Evolutionary conservation across 2,888 invertebrate genomes (phyloP), one percentile per base, ranked within the genome.

Genomic region (Adelognathus sp.): DNA sequence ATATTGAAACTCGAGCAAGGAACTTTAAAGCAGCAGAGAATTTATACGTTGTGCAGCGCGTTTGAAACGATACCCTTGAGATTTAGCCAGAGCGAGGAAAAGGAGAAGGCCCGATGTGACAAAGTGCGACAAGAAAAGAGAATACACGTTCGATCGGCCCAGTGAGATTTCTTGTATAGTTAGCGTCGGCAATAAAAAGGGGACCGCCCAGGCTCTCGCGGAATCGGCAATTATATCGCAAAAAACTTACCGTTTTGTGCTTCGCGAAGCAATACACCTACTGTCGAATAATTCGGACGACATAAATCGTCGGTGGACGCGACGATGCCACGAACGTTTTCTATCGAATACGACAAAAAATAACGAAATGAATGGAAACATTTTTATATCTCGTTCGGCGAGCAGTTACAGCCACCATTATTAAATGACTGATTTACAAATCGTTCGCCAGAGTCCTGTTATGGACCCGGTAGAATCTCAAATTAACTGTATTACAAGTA

Each of bases 201-300:
- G 83, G 86, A 85, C 86, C 86, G 85, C 85, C 84, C 83, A 82
- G 81, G 79, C 81, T 72, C 81, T 84, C 82, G 79, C 80, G 81
- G 88, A 87, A 87, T 87, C 82, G 83, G 83, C 87, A 87, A 87
- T 87, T 87, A 87, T 86, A 86, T 86, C 83, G 83, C 86, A 85
- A 87, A 87, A 87, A 87, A 31, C 86, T 86, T 87, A 85, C 84
- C 84, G 84, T 81, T 86, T 86, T 83, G 82, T 85, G 83, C 80
- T 79, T 81, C 82, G 82, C 82, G n/a, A 84, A 86, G 87, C 83
- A 87, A 85, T 85, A 81, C 27, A n/a, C 24, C 16, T 27, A 66
- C 79, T 81, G 84, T 81, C 83, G 83, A 84, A 85, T 85, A 87
- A 86, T 85, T 83, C 82, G 76, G 71, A 71, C 80, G 71, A 81